Conservation (phyloP, 2,113 vertebrate genomes). For the Chloroceryle aenea region DNA sequence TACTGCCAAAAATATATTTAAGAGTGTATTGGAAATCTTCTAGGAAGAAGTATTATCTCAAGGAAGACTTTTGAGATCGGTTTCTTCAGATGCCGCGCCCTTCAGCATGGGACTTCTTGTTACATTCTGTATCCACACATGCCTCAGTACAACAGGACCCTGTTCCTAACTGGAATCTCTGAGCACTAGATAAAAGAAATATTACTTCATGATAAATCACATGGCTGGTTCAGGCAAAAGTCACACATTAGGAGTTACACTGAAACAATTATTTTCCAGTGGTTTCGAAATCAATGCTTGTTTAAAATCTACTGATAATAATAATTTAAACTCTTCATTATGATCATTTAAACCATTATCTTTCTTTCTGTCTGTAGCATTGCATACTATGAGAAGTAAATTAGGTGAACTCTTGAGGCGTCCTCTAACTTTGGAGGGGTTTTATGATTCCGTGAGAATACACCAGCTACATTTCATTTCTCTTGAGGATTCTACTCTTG, state of each 20-base stretch:
- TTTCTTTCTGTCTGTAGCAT: not conserved
- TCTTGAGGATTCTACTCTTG: constrained; percentile 60
- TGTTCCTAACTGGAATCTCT: not conserved
- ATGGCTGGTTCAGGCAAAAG: not conserved
- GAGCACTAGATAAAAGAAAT: not conserved
- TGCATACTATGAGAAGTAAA: constrained; percentile 14
- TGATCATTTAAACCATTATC: not conserved
- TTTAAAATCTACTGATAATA: constrained; percentile 22
- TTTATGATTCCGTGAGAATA: constrained; percentile 60
- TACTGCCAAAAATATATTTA: not conserved
- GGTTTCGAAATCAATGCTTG: not conserved
- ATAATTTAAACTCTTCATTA: constrained; percentile 33
- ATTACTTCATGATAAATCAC: not conserved
- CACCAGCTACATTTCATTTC: constrained; percentile 53
- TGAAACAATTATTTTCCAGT: not conserved
- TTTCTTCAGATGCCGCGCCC: not conserved
- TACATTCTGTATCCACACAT: not conserved
- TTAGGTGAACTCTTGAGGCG: constrained; percentile 19
- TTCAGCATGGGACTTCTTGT: not conserved
- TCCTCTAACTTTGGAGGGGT: constrained; percentile 33
- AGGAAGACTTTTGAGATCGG: not conserved
- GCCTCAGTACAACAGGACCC: not conserved
- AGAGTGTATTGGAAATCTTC: not conserved
- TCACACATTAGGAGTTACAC: not conserved
- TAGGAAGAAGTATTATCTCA: not conserved